Evolutionary conservation across 2,797 vertebrate genomes (phyloP), one percentile per base, ranked within the genome.

Genomic region (Cyclura pinguis): DNA sequence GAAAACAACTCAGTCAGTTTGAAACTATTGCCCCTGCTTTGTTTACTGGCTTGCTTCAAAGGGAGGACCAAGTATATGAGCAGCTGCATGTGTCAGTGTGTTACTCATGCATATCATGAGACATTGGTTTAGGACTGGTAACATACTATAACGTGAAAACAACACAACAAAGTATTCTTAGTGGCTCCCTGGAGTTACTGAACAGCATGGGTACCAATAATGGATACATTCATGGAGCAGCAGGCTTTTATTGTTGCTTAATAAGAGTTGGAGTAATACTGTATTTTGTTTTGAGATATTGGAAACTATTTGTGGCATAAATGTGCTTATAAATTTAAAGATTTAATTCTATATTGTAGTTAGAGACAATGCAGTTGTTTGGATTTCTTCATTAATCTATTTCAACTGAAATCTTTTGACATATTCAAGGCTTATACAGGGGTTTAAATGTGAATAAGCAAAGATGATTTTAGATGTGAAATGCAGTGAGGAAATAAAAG

Each of bases 361-460:
- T 86, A 4, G 20, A n/a, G 13, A 74, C 16, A 77, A 42, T 20
- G 12, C 27, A 77, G 8, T 42, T 2, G 52, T n/a, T 87, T 69
- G 47, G 10, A 8, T 35, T 84, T 52, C 29, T 89, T 84, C 32
- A 18, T 72, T 62, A 22, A 29, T 91, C 52, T 38, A 0, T 83
- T 95, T 77, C 14, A 80, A 80, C 50, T 84, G 38, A 80, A 89
- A 24, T 32, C 35, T 13, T 2, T 73, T 82, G n/a, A 13, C 81
- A 57, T 14, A 52, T 2, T n/a, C 50, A 52, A 74, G 64, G 69
- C 27, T 47, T 82, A 3, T 73, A 93, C 24, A 38, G 90, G 62
- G 88, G 88, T 94, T 94, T 95, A 86, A 62, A 86, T 93, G 73
- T 87, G 81, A 95, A 84, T 55, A 85, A 62, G 92, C 67, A 74